phyloP scores from a whole-genome alignment of 2,888 invertebrate genomes.

The Dendrolimus houi region DNA sequence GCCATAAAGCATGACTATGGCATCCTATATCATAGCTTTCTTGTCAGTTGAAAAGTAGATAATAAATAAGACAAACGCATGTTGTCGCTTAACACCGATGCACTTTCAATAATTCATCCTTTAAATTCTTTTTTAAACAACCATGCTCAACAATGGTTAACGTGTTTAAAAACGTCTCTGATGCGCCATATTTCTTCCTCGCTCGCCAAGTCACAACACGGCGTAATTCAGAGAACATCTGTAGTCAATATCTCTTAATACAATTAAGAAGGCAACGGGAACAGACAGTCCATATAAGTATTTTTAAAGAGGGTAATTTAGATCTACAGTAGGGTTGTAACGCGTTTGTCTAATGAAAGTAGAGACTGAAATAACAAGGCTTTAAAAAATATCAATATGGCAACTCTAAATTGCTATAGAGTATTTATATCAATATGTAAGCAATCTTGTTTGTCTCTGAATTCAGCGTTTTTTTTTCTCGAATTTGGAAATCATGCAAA shows the following conservation, averaged over 20 bases:
- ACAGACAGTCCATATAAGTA: slow-evolving; percentile 55
- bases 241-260: slow-evolving; percentile 66
- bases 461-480: too few species aligned
- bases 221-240: slow-evolving; percentile 68
- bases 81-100: slow-evolving; percentile 15
- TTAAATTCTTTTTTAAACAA: slow-evolving; percentile 21
- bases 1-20: too few species aligned
- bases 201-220: slow-evolving; percentile 42
- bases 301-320: slow-evolving; percentile 63
- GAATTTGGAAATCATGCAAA: too few species aligned
- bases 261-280: slow-evolving; percentile 65
- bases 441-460: too few species aligned
- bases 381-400: too few species aligned
- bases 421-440: too few species aligned
- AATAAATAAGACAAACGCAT: slow-evolving; percentile 10
- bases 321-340: slow-evolving; percentile 24
- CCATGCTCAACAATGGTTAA: slow-evolving; percentile 37
- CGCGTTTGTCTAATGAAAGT: not conserved
- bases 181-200: slow-evolving; percentile 64
- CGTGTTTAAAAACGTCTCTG: slow-evolving; percentile 43
- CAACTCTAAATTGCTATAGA: too few species aligned
- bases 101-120: slow-evolving; percentile 39
- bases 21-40: too few species aligned
- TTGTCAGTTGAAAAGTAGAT: too few species aligned
- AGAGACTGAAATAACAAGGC: too few species aligned